phyloP scores from a whole-genome alignment of 2,888 invertebrate genomes.

The Lordiphosa andalusiaca region DNA sequence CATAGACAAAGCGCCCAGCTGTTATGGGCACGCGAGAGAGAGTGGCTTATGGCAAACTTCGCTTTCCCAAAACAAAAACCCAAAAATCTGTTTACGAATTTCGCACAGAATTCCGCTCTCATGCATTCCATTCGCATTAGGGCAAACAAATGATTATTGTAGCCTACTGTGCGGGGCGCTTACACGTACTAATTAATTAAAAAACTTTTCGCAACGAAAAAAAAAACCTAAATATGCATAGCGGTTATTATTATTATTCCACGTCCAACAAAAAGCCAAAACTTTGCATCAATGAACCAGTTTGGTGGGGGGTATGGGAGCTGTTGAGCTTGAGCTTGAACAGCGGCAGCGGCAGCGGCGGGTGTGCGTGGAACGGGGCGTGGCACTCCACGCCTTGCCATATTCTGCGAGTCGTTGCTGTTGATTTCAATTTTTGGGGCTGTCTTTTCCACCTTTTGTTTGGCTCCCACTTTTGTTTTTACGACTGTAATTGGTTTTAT shows the following conservation, averaged over 20 bases:
- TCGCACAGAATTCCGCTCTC: neutral
- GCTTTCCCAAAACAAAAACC: no score
- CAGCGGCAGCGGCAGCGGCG: no score
- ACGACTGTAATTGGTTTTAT: slow-evolving; percentile 57
- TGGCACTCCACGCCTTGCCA: slow-evolving; percentile 16
- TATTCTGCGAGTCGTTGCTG: slow-evolving; percentile 11
- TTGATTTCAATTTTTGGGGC: slow-evolving; percentile 7
- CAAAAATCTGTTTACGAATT: no score
- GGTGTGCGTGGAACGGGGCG: no score
- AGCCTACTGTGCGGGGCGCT: no score
- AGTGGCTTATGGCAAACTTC: no score
- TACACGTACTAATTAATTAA: slow-evolving; percentile 70
- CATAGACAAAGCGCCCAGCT: no score
- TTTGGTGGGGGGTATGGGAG: slow-evolving; percentile 8
- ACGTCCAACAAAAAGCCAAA: slow-evolving; percentile 25
- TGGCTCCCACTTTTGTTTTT: slow-evolving; percentile 39
- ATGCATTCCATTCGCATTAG: slow-evolving; percentile 8
- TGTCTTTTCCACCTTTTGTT: slow-evolving; percentile 5
- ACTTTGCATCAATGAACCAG: slow-evolving; percentile 31
- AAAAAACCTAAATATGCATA: slow-evolving; percentile 65
- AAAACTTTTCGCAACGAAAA: slow-evolving; percentile 48
- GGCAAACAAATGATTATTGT: no score
- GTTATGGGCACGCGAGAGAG: no score
- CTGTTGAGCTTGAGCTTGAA: no score
- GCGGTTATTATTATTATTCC: slow-evolving; percentile 61